Percentiles rank a stretch among this genome's conserved stretches.
phyloP scores from a whole-genome alignment of 2,888 invertebrate genomes.

The Xestia c-nigrum region DNA sequence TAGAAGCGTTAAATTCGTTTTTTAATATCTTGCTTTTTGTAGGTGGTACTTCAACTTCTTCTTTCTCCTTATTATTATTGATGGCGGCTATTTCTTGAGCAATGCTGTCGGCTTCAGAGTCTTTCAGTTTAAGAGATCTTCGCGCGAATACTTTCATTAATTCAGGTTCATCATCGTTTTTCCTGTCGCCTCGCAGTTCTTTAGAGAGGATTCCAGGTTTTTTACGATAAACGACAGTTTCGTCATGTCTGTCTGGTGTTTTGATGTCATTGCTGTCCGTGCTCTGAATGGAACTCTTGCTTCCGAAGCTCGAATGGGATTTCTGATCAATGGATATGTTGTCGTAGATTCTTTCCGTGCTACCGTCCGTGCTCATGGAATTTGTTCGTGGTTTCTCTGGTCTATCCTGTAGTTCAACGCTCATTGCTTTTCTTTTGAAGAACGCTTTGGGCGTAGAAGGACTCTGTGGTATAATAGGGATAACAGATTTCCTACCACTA shows the following conservation, averaged over 20 bases:
- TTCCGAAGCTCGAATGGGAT: slow-evolving; percentile 88
- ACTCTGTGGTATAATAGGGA: slow-evolving; percentile 77
- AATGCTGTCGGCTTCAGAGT: slow-evolving; percentile 91
- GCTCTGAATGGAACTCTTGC: slow-evolving; percentile 88
- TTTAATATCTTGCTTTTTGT: slow-evolving; percentile 82
- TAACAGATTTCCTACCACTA: slow-evolving; percentile 70
- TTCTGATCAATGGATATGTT: slow-evolving; percentile 87
- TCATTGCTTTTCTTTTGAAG: slow-evolving; percentile 90
- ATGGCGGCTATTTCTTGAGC: slow-evolving; percentile 90
- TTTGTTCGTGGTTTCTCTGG: slow-evolving; percentile 83
- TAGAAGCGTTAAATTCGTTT: slow-evolving; percentile 88
- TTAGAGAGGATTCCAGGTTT: slow-evolving; percentile 87
- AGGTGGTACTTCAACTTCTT: slow-evolving; percentile 76
- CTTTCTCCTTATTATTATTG: slow-evolving; percentile 81
- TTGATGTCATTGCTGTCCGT: slow-evolving; percentile 85
- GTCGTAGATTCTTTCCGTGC: slow-evolving; percentile 86
- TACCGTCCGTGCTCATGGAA: slow-evolving; percentile 85
- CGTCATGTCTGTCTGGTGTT: slow-evolving; percentile 84
- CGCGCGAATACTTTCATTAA: slow-evolving; percentile 95
- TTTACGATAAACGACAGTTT: slow-evolving; percentile 89
- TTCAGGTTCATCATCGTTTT: slow-evolving; percentile 94
- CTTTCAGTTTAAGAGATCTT: slow-evolving; percentile 95
- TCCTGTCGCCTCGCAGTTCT: slow-evolving; percentile 83
- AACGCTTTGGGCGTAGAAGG: slow-evolving; percentile 87
- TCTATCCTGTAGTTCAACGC: slow-evolving; percentile 89